Conservation (phyloP, 2,797 vertebrate species). For the Cercopithecus neglectus region DNA sequence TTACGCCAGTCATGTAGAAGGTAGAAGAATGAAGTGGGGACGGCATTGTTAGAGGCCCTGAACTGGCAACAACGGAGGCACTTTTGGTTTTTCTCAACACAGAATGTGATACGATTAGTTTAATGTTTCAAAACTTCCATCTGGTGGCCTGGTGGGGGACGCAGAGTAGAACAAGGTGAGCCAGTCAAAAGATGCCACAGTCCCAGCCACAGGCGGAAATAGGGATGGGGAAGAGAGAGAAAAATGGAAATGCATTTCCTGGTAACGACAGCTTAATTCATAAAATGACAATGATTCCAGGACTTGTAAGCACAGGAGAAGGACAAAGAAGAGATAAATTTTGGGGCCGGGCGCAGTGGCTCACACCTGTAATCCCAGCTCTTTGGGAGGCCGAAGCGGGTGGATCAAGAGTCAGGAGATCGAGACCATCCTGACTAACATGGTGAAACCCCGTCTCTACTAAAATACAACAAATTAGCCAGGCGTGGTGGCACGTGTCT, state of each 20-base stretch:
- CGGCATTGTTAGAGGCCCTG: not conserved
- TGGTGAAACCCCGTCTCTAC: too few relatives aligned
- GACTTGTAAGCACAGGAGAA: not conserved
- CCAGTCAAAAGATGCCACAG: fast-evolving
- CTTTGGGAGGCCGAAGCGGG: too few relatives aligned
- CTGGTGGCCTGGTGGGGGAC: not conserved
- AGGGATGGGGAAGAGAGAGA: not conserved
- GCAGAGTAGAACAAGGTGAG: not conserved
- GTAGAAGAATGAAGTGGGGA: not conserved
- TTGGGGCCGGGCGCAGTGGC: not conserved
- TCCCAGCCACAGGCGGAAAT: not conserved
- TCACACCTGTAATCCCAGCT: too few relatives aligned
- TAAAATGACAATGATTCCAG: not conserved
- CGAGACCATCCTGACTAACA: too few relatives aligned
- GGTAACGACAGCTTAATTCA: fast-evolving
- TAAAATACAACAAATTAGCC: too few relatives aligned
- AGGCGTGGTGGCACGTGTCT: too few relatives aligned
- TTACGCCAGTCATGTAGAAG: too few relatives aligned
- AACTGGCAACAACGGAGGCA: not conserved
- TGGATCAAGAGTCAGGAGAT: too few relatives aligned
- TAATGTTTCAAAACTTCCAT: not conserved
- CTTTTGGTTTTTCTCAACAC: not conserved
- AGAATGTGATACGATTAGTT: not conserved
- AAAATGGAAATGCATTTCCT: fast-evolving
- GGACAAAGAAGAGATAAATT: not conserved